Percentiles rank a stretch among this genome's conserved stretches.
These are phyloP conservation scores for Lordiphosa mommai DNA, from an alignment of 1,140 invertebrate species.

Conservation along the genomic window DNA sequence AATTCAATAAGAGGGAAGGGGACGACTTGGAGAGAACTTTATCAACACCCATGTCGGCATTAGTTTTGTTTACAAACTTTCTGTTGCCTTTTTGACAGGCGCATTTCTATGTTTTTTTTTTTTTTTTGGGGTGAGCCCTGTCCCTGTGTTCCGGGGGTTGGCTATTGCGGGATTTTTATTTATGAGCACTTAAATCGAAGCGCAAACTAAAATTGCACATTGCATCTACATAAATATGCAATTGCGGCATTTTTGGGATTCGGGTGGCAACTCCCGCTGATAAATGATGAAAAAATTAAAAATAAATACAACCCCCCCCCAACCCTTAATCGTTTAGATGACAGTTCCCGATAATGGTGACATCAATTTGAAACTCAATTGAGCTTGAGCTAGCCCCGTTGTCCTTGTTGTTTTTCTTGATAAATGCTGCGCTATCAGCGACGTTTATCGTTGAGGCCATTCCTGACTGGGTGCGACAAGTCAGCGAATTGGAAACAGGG, in stretches of 20 bases:
- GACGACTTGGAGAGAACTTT: conserved; percentile 68
- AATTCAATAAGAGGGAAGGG: conserved; percentile 66
- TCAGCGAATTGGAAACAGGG: conserved; percentile 63
- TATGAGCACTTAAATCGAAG: conserved; percentile 79
- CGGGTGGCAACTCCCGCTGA: conserved; percentile 31
- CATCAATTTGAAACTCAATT: conserved; percentile 80
- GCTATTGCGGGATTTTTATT: conserved; percentile 64
- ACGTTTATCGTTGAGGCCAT: conserved; percentile 61
- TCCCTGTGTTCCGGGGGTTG: conserved; percentile 4
- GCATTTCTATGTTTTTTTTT: conserved; percentile 19
- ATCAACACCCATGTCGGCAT: conserved; percentile 80
- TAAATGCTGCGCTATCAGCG: conserved; percentile 74
- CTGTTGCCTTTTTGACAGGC: conserved; percentile 74
- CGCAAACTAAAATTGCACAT: conserved; percentile 67
- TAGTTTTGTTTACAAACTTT: conserved; percentile 80
- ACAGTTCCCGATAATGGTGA: conserved; percentile 77
- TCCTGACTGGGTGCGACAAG: conserved; percentile 70
- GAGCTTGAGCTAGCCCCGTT: conserved; percentile 43
- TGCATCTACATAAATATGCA: conserved; percentile 77
- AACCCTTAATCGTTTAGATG: conserved; percentile 49
- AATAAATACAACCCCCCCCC: conserved; percentile 50
- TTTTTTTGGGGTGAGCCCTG: conserved; percentile 5
- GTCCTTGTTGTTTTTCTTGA: conserved; percentile 23
- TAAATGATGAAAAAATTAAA: conserved; percentile 72
- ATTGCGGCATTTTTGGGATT: conserved; percentile 52